Conservation (phyloP, 2,113 vertebrate species). For the Python bivittatus region DNA sequence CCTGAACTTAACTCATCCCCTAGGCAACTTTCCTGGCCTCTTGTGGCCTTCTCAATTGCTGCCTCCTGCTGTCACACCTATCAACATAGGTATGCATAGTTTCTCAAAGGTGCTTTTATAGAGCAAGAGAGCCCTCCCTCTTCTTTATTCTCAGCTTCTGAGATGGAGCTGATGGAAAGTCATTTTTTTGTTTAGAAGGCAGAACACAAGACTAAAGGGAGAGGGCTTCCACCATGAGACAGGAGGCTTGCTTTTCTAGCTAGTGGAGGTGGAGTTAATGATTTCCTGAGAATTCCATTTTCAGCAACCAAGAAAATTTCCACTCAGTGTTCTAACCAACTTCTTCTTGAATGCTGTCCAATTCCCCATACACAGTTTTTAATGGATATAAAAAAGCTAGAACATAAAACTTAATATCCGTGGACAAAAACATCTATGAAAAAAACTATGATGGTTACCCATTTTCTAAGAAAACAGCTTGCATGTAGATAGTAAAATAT, state of each 20-base stretch:
- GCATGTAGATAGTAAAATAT: not conserved
- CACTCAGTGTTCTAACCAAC: not conserved
- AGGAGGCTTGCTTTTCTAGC: not conserved
- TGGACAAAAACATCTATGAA: not conserved
- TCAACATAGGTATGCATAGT: too few species aligned
- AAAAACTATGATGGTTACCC: not conserved
- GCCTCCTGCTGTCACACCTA: too few species aligned
- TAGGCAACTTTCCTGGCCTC: too few species aligned
- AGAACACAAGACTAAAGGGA: not conserved
- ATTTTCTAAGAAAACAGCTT: not conserved
- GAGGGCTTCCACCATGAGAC: not conserved
- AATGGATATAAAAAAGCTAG: not conserved
- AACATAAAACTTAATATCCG: not conserved
- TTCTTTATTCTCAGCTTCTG: too few species aligned
- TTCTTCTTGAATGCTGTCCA: not conserved
- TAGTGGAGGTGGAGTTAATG: not conserved
- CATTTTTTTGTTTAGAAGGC: too few species aligned
- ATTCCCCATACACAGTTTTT: not conserved
- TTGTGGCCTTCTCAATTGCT: too few species aligned
- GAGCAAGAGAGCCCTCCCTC: too few species aligned
- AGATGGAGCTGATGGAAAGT: too few species aligned
- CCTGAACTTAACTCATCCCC: too few species aligned
- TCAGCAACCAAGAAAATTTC: not conserved
- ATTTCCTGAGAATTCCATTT: not conserved
- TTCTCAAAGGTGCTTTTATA: too few species aligned